A percentile compares a stretch with the other conserved stretches of the same genome.
These are phyloP conservation scores for Heterodera schachtii DNA, from an alignment of 1,140 invertebrate genomes.

Conservation along the genomic window DNA sequence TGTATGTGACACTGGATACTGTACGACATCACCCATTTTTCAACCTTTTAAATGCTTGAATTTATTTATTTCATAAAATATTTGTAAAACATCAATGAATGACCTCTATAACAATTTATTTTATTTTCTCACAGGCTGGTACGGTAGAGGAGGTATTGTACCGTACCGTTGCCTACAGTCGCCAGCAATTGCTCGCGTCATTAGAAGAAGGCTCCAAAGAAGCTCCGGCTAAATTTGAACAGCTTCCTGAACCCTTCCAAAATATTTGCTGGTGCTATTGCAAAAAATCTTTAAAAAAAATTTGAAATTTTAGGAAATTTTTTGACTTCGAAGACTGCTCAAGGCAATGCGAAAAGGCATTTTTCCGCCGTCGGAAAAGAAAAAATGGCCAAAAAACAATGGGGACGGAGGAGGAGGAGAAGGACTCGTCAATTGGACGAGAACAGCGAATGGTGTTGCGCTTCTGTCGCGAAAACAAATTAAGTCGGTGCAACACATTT, in stretches of 20 bases:
- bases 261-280: background rate
- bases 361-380: slow-evolving; percentile 5
- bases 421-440: background rate
- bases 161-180: background rate
- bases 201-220: background rate
- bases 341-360: slow-evolving; percentile 5
- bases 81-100: too few relatives aligned
- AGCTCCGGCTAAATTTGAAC: background rate
- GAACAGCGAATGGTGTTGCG: background rate
- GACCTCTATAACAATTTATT: too few relatives aligned
- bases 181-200: background rate
- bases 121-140: background rate
- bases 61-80: too few relatives aligned
- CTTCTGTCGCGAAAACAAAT: background rate
- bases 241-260: background rate
- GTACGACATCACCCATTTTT: too few relatives aligned
- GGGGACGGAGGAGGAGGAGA: background rate
- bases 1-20: too few relatives aligned
- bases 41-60: too few relatives aligned
- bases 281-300: background rate
- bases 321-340: slow-evolving; percentile 10
- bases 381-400: background rate
- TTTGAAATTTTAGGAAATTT: slow-evolving; percentile 12
- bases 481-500: background rate
- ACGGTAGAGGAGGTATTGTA: background rate